phyloP scores from a whole-genome alignment of 1,140 invertebrate species.

The Globodera ellingtonae region DNA sequence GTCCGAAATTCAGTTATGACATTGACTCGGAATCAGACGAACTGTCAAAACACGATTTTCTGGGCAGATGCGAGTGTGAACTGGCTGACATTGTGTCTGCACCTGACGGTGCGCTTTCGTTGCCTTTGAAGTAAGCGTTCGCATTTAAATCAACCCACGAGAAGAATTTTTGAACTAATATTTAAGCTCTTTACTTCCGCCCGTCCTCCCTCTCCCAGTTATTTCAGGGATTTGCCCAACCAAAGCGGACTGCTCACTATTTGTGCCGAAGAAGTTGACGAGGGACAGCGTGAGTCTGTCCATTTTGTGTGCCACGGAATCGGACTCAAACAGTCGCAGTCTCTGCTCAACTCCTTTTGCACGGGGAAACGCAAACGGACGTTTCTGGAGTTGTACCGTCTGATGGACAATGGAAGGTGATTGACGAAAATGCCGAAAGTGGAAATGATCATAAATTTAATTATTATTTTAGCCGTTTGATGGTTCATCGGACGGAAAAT shows the following conservation, averaged over 20 bases:
- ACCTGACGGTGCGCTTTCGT: conserved; percentile 35
- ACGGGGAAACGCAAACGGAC: conserved; percentile 64
- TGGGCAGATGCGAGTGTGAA: conserved; percentile 69
- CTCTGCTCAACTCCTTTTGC: conserved; percentile 6
- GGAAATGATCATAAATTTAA: neutral
- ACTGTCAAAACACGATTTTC: conserved; percentile 67
- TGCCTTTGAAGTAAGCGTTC: neutral
- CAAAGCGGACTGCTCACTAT: conserved; percentile 65
- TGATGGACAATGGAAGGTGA: conserved; percentile 68
- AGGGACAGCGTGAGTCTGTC: conserved; percentile 68
- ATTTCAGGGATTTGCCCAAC: conserved; percentile 36
- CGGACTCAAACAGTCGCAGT: conserved; percentile 65
- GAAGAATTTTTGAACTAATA: too few relatives aligned
- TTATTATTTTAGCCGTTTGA: conserved; percentile 64
- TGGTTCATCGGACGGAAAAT: conserved; percentile 70
- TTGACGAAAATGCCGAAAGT: neutral
- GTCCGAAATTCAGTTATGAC: conserved; percentile 65
- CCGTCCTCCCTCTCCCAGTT: conserved; percentile 10
- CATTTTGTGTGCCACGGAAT: conserved; percentile 67
- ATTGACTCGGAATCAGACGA: conserved; percentile 63
- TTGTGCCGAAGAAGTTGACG: conserved; percentile 68
- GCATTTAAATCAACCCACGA: neutral
- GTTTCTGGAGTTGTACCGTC: conserved; percentile 69
- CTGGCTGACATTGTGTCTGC: conserved; percentile 70
- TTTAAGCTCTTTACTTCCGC: neutral